Base-by-base conservation (phyloP, 1,140 invertebrate genomes). In the Cydia pomonella region DNA sequence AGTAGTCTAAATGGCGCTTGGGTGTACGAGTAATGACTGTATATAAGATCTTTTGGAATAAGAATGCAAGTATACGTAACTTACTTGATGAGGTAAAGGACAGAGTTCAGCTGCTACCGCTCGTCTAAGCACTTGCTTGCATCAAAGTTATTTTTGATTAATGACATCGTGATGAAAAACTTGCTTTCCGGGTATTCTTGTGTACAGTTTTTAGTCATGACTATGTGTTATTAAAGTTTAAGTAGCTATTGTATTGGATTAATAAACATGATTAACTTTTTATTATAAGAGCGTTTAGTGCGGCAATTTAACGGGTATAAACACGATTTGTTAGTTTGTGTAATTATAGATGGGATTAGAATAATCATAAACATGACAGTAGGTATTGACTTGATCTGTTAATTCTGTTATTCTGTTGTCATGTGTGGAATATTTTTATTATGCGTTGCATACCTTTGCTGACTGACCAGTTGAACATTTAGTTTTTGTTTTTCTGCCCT, bases 161-260 rank as follows among this genome's bases (percentile, higher is more conserved):
- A 53, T 53, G 5, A 18, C 53, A 53, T 53, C 21, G 53, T 53
- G 50, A 2, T 21, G 21, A 59, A 59, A 59, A 59, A 59, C 53
- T 59, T 23, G 53, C 21, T 59, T 59, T 59, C 53, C 53, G 53
- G 53, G 53, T 59, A 59, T 23, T 23, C 53, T 59, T 59, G 23
- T 59, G 21, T 59, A 10, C n/a, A 3, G 18, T 59, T 59, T 59
- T 23, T 59, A n/a, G 6, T 50, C n/a, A 18, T 50, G 21, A n/a
- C n/a, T n/a, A 21, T 23, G 53, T 59, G 53, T 59, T 59, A 59
- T 23, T 23, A 59, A 59, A 23, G 16, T 59, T n/a, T 59, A 59
- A 59, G 53, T 59, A 59, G 53, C n/a, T 3, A 3, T 23, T 59
- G 53, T 59, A 7, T 59, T 59, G 53, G 23, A 59, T 59, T 23